Evolutionary conservation across 1,140 invertebrate genomes (phyloP), one percentile per base, ranked within the genome.

Genomic region (Rhizoglyphus robini): DNA sequence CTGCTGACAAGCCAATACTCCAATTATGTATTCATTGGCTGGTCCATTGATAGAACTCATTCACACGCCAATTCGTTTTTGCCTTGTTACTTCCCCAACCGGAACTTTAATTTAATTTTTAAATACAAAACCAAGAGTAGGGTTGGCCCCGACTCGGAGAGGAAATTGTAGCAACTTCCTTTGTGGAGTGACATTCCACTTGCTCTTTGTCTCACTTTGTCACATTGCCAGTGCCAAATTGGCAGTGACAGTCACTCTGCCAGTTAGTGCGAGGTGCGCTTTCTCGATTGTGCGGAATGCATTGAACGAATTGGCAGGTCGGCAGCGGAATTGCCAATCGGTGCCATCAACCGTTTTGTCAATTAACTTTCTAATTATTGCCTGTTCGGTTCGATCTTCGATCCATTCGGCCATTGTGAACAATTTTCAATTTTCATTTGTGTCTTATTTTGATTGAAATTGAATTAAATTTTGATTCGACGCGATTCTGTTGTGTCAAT

Each of bases 71-170:
- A n/a, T n/a, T n/a, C n/a, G n/a, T n/a, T n/a, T n/a, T n/a, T n/a
- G n/a, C n/a, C n/a, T n/a, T n/a, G n/a, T n/a, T n/a, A 41, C 36
- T 8, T 8, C 8, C 36, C 36, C 8, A 25, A 54, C 51, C 51
- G 51, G 51, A 54, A 54, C 51, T 54, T 54, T 54, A 54, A 54
- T 54, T 54, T 54, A 54, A 54, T 54, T 46, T 46, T 46, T 46
- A n/a, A n/a, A n/a, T n/a, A n/a, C n/a, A n/a, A n/a, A n/a, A n/a
- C n/a, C n/a, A n/a, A n/a, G n/a, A n/a, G n/a, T n/a, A n/a, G n/a
- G n/a, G n/a, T n/a, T n/a, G n/a, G n/a, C n/a, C n/a, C n/a, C n/a
- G n/a, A n/a, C n/a, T n/a, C n/a, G 23, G 41, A 46, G 41, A 46
- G 41, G 41, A 46, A n/a, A n/a, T n/a, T n/a, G n/a, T n/a, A n/a